Evolutionary conservation across 37 sponge, comb jelly and placozoan genomes (phyloP).

Genomic region (Aplysina aerophoba): DNA sequence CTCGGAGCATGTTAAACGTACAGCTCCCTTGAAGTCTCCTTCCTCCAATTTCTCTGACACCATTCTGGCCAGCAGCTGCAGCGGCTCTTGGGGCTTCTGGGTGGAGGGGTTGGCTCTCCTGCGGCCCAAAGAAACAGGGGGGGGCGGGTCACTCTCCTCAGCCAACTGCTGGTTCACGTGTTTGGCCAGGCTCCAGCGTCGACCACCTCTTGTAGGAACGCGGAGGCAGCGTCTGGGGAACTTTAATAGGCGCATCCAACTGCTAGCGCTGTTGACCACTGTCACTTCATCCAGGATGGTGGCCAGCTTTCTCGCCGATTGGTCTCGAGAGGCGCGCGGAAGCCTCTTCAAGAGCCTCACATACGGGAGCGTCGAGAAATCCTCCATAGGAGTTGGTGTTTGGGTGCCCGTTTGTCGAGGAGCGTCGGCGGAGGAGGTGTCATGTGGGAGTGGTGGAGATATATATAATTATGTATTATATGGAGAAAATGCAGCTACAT

Average conservation of each 20-base stretch:
- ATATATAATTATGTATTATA: too few relatives aligned
- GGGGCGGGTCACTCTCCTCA: background rate
- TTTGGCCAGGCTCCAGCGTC: background rate
- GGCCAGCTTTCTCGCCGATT: background rate
- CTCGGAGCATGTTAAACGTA: background rate
- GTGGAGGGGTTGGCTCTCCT: too few relatives aligned
- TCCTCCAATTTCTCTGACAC: conserved; percentile 19
- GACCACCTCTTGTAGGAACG: background rate
- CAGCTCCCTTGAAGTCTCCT: conserved; percentile 13
- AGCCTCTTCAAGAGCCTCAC: conserved; percentile 23
- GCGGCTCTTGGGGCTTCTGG: background rate
- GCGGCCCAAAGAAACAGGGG: background rate
- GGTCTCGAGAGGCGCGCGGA: background rate
- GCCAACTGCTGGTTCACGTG: background rate
- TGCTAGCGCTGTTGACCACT: background rate
- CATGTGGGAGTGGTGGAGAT: too few relatives aligned
- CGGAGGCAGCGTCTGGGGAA: conserved; percentile 12
- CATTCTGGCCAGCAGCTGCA: background rate
- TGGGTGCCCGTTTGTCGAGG: too few relatives aligned
- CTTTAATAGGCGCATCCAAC: background rate
- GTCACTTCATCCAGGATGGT: background rate
- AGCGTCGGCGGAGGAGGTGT: too few relatives aligned
- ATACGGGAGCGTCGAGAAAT: too few relatives aligned
- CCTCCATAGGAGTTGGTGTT: too few relatives aligned
- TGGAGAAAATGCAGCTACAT: too few relatives aligned